A percentile compares a stretch with the other conserved stretches of the same genome.
phyloP scores from a whole-genome alignment of 2,797 vertebrate genomes.

The Oreonectes daqikongensis region DNA sequence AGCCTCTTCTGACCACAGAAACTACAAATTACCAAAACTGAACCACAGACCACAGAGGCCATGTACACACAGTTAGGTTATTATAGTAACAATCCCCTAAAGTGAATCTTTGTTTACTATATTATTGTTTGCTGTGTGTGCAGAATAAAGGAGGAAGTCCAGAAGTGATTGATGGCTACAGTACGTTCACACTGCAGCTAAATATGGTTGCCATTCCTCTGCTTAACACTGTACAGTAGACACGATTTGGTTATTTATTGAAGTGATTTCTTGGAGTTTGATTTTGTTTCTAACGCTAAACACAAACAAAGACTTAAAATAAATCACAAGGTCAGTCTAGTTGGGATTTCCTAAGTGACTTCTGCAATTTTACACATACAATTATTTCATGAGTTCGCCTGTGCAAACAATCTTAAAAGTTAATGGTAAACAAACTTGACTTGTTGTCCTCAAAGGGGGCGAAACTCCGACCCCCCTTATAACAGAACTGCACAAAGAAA shows the following conservation, averaged over 20 bases:
- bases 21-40: conserved; percentile 13
- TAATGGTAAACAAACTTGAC: no score
- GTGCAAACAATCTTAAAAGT: no score
- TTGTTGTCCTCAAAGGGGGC: no score
- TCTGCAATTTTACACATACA: no score
- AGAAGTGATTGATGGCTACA: neutral
- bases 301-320: no score
- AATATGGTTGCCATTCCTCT: neutral
- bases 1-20: neutral
- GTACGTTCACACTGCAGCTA: neutral
- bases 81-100: neutral
- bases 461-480: no score
- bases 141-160: neutral
- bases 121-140: neutral
- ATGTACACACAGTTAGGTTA: neutral
- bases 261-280: no score
- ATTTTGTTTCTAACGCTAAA: no score
- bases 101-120: neutral
- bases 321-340: no score
- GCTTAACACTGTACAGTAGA: neutral
- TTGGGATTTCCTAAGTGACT: no score
- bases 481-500: no score
- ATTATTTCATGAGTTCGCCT: no score
- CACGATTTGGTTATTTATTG: neutral
- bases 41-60: conserved; percentile 6